Conservation (phyloP, 2,113 vertebrate genomes). For the Dinomys branickii region DNA sequence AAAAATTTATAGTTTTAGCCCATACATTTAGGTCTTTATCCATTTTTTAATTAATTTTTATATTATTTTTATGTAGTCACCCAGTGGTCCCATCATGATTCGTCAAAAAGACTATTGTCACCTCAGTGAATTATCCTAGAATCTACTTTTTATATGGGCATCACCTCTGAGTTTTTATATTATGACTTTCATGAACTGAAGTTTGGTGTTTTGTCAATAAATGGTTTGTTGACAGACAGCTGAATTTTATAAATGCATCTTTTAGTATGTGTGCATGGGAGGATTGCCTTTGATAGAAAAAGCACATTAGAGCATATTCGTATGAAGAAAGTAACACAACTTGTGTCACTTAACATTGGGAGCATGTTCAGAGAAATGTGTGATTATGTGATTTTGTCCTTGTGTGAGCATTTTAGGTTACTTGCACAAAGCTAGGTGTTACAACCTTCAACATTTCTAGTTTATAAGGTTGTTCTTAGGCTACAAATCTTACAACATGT, state of each 20-base stretch:
- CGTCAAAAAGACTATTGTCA: not conserved
- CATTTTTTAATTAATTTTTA: not conserved
- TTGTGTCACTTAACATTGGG: not conserved
- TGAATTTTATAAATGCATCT: conserved; percentile 24
- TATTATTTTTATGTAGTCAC: not conserved
- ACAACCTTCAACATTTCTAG: too few species aligned
- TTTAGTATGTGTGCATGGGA: not conserved
- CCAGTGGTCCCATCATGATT: not conserved
- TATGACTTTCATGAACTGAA: not conserved
- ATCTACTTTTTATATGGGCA: not conserved
- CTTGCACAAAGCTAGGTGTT: not conserved
- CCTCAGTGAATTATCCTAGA: not conserved
- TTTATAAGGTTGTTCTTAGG: not conserved
- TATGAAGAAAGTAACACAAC: not conserved
- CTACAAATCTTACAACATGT: not conserved
- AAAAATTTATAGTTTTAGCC: not conserved
- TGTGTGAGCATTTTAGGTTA: not conserved
- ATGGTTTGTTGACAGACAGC: not conserved
- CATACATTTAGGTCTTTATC: not conserved
- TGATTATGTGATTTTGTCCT: not conserved
- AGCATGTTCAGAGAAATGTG: not conserved
- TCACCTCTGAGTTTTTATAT: not conserved
- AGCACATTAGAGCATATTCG: not conserved
- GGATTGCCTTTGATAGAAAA: not conserved
- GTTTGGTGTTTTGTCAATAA: not conserved